Evolutionary conservation across 2,888 invertebrate species (phyloP).

Genomic region (Pinctada fucata): DNA sequence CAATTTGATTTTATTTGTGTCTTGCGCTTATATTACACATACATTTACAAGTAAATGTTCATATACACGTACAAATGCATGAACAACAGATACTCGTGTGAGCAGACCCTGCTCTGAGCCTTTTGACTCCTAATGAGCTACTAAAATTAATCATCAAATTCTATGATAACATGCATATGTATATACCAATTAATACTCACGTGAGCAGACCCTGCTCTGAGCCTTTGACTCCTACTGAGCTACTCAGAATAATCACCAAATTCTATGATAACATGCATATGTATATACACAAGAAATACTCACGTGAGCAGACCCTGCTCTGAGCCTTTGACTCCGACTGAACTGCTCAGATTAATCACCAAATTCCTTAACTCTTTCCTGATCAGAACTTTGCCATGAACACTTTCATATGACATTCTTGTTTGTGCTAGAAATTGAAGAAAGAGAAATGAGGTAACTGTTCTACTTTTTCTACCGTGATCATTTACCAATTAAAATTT

Average conservation of each 20-base stretch:
- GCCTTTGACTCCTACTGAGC: slow-evolving; percentile 87
- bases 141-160: too few relatives aligned
- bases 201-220: slow-evolving; percentile 88
- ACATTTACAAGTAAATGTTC: too few relatives aligned
- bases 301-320: slow-evolving; percentile 87
- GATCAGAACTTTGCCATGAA: slow-evolving; percentile 72
- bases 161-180: too few relatives aligned
- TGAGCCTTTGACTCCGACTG: slow-evolving; percentile 87
- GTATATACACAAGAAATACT: slow-evolving; percentile 44
- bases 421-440: slow-evolving; percentile 46
- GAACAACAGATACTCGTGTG: slow-evolving; percentile 74
- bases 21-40: too few relatives aligned
- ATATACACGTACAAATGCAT: too few relatives aligned
- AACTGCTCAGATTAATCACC: slow-evolving; percentile 87
- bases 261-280: background rate
- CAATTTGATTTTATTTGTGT: too few relatives aligned
- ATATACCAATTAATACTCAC: slow-evolving; percentile 70
- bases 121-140: too few relatives aligned
- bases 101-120: slow-evolving; percentile 74
- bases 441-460: background rate
- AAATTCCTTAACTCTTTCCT: slow-evolving; percentile 84
- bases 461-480: background rate
- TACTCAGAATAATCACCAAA: slow-evolving; percentile 82
- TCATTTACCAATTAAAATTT: background rate
- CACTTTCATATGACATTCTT: slow-evolving; percentile 62